Evolutionary conservation across 2,888 invertebrate genomes (phyloP).

Genomic region (Pristionchus japonicus): DNA sequence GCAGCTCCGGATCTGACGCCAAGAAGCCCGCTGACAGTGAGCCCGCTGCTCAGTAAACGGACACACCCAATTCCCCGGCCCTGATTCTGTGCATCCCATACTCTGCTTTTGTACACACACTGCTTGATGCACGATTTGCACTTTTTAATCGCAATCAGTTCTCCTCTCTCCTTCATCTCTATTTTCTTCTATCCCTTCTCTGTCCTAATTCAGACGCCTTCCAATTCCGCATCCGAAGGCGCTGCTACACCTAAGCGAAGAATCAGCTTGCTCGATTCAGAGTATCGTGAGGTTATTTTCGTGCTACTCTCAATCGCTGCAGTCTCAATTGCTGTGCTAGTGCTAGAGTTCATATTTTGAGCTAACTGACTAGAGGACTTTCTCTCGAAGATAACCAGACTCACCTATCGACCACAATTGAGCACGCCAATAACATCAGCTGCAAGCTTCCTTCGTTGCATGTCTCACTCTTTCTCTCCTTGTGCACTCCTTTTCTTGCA

Average conservation of each 20-base stretch:
- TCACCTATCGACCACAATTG: neutral
- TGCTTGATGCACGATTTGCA: conserved; percentile 21
- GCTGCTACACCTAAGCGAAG: conserved; percentile 20
- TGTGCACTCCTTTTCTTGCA: neutral
- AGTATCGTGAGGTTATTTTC: conserved; percentile 29
- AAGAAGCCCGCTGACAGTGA: conserved; percentile 28
- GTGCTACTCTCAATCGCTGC: conserved; percentile 29
- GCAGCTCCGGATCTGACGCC: neutral
- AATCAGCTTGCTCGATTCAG: conserved; percentile 9
- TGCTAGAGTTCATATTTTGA: conserved; percentile 23
- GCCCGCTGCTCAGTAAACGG: conserved; percentile 31
- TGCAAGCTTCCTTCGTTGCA: neutral
- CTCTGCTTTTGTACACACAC: conserved; percentile 34
- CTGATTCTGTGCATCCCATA: neutral
- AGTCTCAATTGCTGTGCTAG: conserved; percentile 26
- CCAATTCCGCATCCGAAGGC: conserved; percentile 35
- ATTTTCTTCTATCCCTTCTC: neutral
- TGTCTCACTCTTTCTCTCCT: neutral
- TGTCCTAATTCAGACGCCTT: conserved; percentile 20
- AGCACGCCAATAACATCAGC: neutral
- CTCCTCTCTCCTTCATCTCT: neutral
- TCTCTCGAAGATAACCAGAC: neutral
- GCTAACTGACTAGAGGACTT: neutral
- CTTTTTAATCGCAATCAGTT: neutral
- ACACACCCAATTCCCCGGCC: neutral